Percentiles rank a stretch among this genome's conserved stretches.
Conservation (phyloP, 2,113 vertebrate genomes). For the Lamprologus sp. region DNA sequence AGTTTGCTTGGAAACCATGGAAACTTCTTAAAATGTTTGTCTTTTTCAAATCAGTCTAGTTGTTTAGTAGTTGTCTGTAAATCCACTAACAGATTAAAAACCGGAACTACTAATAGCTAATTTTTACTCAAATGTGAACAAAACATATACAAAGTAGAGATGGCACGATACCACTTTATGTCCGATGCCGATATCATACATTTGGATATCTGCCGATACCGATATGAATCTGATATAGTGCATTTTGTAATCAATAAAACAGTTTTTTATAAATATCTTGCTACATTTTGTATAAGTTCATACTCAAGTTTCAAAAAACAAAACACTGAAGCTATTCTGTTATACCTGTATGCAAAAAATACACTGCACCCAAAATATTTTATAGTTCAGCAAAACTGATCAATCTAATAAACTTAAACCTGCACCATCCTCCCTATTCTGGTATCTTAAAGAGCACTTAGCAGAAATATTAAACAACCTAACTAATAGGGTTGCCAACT, state of each 20-base stretch:
- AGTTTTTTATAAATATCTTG: background rate
- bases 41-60: background rate
- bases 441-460: accelerated
- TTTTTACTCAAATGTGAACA: background rate
- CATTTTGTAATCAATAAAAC: accelerated
- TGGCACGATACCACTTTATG: background rate
- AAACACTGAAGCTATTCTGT: background rate
- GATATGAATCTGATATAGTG: accelerated
- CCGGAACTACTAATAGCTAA: accelerated
- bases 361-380: background rate
- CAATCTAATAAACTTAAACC: background rate
- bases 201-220: background rate
- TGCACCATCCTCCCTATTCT: accelerated
- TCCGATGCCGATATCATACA: accelerated
- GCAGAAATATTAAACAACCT: background rate
- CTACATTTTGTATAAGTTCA: background rate
- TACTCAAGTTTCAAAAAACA: background rate
- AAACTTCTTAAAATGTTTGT: background rate
- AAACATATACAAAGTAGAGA: background rate
- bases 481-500: background rate
- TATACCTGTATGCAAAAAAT: background rate
- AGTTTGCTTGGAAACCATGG: background rate
- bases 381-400: background rate
- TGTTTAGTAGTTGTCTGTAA: background rate
- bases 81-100: background rate